Evolutionary conservation across 2,888 invertebrate genomes (phyloP).

Genomic region (Andricus quercusramuli): DNA sequence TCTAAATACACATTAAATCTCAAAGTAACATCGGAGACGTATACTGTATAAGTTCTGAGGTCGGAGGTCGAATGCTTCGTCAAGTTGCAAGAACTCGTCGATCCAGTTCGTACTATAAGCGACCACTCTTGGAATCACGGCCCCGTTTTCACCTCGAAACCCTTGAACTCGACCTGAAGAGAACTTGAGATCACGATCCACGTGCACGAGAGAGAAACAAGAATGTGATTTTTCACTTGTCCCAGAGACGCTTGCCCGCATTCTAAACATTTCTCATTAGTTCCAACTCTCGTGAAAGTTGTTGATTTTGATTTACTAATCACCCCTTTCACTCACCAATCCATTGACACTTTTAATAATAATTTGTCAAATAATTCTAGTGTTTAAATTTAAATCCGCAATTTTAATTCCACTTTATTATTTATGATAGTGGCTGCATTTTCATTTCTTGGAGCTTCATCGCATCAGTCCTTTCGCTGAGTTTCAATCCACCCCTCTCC

Average conservation of each 20-base stretch:
- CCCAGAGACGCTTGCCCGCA: slow-evolving; percentile 5
- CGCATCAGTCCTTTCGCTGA: slow-evolving; percentile 32
- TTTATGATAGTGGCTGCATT: slow-evolving; percentile 27
- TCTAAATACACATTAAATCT: slow-evolving; percentile 6
- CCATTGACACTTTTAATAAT: not conserved
- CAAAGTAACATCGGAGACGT: not conserved
- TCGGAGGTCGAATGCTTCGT: slow-evolving; percentile 69
- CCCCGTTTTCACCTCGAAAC: slow-evolving; percentile 68
- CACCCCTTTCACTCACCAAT: not conserved
- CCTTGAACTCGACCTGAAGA: slow-evolving; percentile 63
- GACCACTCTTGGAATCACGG: slow-evolving; percentile 61
- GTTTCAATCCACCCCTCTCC: slow-evolving; percentile 43
- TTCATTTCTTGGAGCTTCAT: slow-evolving; percentile 26
- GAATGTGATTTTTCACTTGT: slow-evolving; percentile 22
- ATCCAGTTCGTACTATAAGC: slow-evolving; percentile 64
- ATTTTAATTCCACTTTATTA: not conserved
- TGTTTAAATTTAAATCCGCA: not conserved
- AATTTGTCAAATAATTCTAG: not conserved
- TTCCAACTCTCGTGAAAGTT: not conserved
- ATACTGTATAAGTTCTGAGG: slow-evolving; percentile 54
- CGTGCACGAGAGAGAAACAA: slow-evolving; percentile 22
- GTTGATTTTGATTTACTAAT: not conserved
- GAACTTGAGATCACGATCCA: slow-evolving; percentile 36
- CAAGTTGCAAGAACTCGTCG: slow-evolving; percentile 68
- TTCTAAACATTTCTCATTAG: slow-evolving; percentile 21